Conservation (phyloP, 2,888 invertebrate genomes). For the Timema cristinae region DNA sequence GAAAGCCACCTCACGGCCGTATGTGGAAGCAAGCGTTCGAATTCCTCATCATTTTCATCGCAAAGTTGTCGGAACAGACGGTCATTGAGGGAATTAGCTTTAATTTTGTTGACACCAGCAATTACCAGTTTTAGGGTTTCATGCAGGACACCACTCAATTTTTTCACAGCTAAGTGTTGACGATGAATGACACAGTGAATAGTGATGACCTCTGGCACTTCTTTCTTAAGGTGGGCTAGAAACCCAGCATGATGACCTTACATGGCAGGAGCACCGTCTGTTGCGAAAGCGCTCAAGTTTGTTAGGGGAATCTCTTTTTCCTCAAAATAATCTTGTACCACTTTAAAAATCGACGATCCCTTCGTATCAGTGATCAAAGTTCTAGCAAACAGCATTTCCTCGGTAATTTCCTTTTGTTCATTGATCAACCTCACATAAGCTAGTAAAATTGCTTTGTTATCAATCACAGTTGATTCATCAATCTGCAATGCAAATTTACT, state of each 20-base stretch:
- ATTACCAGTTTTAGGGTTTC: no score
- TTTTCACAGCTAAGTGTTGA: background rate
- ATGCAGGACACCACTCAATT: no score
- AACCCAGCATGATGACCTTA: no score
- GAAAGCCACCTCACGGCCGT: background rate
- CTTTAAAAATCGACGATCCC: background rate
- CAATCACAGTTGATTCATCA: slow-evolving; percentile 19
- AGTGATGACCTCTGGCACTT: slow-evolving; percentile 7
- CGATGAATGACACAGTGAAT: background rate
- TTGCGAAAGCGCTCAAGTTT: background rate
- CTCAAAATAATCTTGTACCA: background rate
- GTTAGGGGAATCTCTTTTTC: slow-evolving; percentile 8
- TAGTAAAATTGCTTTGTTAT: slow-evolving; percentile 26
- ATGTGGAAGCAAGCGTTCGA: no score
- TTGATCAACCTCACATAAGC: slow-evolving; percentile 26
- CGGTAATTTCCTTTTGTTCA: slow-evolving; percentile 27
- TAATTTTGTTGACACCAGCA: no score
- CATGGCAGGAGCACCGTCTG: background rate
- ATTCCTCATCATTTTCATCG: no score
- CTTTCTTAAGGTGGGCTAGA: background rate
- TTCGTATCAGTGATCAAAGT: slow-evolving; percentile 19
- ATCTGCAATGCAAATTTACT: no score
- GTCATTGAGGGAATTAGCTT: no score
- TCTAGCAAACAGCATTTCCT: slow-evolving; percentile 29
- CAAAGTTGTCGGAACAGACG: no score